These are phyloP conservation scores for Parasteatoda lunata DNA, from an alignment of 2,888 invertebrate species.

Conservation along the genomic window DNA sequence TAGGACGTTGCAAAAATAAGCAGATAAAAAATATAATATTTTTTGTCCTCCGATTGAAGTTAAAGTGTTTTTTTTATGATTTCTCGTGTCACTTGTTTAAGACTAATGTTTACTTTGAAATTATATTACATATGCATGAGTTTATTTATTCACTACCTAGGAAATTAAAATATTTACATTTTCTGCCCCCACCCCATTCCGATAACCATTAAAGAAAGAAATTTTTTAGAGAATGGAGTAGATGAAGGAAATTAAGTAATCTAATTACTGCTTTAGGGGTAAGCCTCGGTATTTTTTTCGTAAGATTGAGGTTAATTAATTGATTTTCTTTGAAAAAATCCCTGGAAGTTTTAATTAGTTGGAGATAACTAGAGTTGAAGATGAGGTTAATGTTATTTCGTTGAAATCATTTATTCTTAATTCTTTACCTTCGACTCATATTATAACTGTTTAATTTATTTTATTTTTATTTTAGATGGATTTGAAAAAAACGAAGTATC, in stretches of 20 bases:
- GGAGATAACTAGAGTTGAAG: slow-evolving; percentile 46
- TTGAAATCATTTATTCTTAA: slow-evolving; percentile 15
- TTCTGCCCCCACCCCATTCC: no score
- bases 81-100: no score
- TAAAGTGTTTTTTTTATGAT: no score
- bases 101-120: no score
- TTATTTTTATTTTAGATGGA: slow-evolving; percentile 35
- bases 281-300: neutral
- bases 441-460: no score
- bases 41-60: no score
- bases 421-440: no score
- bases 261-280: neutral
- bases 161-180: no score
- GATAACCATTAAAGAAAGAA: neutral
- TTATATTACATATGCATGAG: no score
- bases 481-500: slow-evolving; percentile 55
- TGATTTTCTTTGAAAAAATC: neutral
- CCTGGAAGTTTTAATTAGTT: neutral
- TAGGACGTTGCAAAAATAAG: no score
- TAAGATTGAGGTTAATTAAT: neutral
- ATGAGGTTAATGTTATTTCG: slow-evolving; percentile 45
- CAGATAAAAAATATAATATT: no score
- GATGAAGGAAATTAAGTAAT: neutral
- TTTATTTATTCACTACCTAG: no score
- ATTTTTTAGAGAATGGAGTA: neutral